Evolutionary conservation across 53 echinoderm and acorn worm species (phyloP), one percentile per base, ranked within the genome.

Genomic region (Zoroaster sp.): DNA sequence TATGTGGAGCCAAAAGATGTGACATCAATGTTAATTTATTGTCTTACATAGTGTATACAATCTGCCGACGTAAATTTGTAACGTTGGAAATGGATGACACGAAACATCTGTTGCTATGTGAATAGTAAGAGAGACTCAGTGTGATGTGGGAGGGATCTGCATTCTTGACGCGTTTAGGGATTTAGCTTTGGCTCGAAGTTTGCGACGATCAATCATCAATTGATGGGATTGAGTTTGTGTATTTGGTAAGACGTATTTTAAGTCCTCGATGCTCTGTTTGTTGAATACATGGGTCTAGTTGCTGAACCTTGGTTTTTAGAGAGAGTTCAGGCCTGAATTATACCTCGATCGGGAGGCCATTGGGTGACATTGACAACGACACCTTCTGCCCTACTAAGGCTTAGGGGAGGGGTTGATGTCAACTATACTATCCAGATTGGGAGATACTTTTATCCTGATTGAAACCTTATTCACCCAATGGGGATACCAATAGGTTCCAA

Each of bases 1-100:
- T 8, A 23, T 47, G 21, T 8, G 17, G 45, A 30, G 49, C 17
- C 85, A 12, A 14, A 36, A n/a, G 44, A 31, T 35, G 66, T 32
- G 45, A 70, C 37, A 35, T 35, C 34, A 31, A 53, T 35, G 21
- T n/a, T 71, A 44, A 85, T 85, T 71, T 69, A 85, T 71, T 34
- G 39, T 28, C 49, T 34, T 70, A 85, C 85, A 71, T 85, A 85
- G 69, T 49, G 71, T 46, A 71, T 85, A 85, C 85, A 85, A 47
- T 71, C 51, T 49, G 17, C 51, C 14, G 71, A 20, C 49, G 51
- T 85, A 18, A 45, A 85, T 69, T 85, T 69, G 45, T 33, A 85
- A 71, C 85, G 47, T 47, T 35, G 12, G n/a, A 21, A 13, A 4
- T 2, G 36, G 46, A 1, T 85, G 71, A 85, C 85, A 85, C 49